Evolutionary conservation across 1,140 invertebrate genomes (phyloP).

Genomic region (Drosophila repleta): DNA sequence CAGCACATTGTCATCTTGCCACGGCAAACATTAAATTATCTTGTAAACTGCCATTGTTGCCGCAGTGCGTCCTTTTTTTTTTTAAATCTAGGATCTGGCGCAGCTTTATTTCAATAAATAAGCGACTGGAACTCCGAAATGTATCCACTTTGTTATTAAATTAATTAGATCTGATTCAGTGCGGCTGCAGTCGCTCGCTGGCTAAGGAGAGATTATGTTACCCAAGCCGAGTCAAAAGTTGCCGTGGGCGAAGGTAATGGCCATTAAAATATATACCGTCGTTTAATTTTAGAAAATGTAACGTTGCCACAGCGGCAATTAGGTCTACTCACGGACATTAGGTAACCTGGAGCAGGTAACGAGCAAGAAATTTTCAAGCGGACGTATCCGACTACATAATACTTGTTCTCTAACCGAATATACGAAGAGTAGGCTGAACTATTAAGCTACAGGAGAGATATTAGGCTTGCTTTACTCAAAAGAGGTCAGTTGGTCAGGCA

Average conservation of each 20-base stretch:
- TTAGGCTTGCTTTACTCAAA: no score
- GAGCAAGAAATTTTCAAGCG: no score
- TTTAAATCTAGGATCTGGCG: not conserved
- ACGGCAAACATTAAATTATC: constrained; percentile 28
- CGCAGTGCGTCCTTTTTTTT: constrained; percentile 16
- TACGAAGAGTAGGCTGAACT: no score
- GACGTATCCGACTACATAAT: no score
- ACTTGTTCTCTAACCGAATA: no score
- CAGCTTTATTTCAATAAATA: not conserved
- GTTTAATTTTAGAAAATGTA: constrained; percentile 53
- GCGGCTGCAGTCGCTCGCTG: not conserved
- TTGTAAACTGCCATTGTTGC: constrained; percentile 23
- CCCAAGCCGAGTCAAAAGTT: constrained; percentile 1
- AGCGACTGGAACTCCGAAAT: no score
- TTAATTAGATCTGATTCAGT: constrained; percentile 2
- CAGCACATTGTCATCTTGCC: constrained; percentile 10
- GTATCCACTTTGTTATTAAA: not conserved
- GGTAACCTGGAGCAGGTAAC: not conserved
- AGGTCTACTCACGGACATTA: constrained; percentile 15
- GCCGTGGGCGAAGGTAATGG: not conserved
- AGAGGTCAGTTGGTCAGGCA: no score
- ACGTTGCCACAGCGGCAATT: constrained; percentile 35
- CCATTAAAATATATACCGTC: constrained; percentile 40
- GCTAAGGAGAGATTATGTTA: not conserved
- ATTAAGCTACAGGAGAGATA: no score